Evolutionary conservation across 2,113 vertebrate species (phyloP), one percentile per base, ranked within the genome.

Genomic region (Oceanites oceanicus): DNA sequence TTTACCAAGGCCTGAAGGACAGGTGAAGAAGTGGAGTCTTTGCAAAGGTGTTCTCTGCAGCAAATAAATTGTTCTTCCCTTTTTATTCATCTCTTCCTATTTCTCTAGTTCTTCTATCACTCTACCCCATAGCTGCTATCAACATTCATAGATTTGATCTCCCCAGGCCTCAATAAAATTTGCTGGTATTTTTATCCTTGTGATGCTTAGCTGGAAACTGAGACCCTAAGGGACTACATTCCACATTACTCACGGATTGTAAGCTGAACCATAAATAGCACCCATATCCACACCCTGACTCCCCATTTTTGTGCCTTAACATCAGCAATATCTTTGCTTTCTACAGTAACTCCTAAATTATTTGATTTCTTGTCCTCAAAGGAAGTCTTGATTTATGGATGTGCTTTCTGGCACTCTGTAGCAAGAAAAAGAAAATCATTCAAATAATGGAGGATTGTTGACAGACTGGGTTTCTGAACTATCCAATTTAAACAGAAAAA

Each of bases 351-450:
- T 92, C 50, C 15, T 86, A 83, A 93, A 77, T 79, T 55, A 86
- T 66, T 95, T 77, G 50, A 73, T 45, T 61, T 89, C 72, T 66
- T 84, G 49, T 91, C 55, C 71, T 94, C 55, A 83, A 7, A 93
- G 74, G 53, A 13, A 83, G 20, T 74, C 58, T 88, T 92, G 81
- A 92, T 96, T 95, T 95, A 96, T 62, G 19, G 32, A 79, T 80
- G 45, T 71, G 42, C 34, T 90, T 90, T 93, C 66, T 82, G 58
- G 30, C 6, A 9, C 29, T 88, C 42, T 23, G 22, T 70, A 84
- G 40, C 13, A 82, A 76, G 71, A 68, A 87, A 76, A 62, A 15
- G 36, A 92, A 87, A 95, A 50, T 68, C 25, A 34, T 87, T 38
- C 52, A 75, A 92, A 72, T 87, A 89, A 76, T 11, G 13, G 27